phyloP scores from a whole-genome alignment of 2,888 invertebrate genomes.

The Lasioglossum oenotherae region DNA sequence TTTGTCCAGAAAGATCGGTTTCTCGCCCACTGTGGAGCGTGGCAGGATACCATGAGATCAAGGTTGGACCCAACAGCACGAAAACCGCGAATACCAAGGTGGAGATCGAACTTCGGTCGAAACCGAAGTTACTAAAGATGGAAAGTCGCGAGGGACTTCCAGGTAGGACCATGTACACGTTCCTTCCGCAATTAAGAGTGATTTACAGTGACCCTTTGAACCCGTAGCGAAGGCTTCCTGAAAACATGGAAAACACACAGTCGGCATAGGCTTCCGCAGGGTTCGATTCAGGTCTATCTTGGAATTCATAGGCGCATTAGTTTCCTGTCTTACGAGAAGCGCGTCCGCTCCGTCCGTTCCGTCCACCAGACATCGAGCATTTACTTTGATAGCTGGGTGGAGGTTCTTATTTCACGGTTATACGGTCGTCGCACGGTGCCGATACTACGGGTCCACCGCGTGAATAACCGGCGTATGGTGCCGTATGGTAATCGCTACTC shows the following conservation, averaged over 20 bases:
- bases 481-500: conserved; percentile 71
- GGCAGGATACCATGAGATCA: not conserved
- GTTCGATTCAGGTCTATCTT: conserved; percentile 33
- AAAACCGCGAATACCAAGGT: not conserved
- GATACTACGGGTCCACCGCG: conserved; percentile 47
- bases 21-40: too few relatives aligned
- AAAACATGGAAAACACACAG: conserved; percentile 25
- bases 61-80: not conserved
- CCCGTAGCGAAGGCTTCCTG: not conserved
- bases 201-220: conserved; percentile 41
- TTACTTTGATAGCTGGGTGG: conserved; percentile 47
- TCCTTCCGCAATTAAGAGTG: conserved; percentile 37
- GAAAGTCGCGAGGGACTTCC: not conserved
- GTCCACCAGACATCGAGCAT: conserved; percentile 67
- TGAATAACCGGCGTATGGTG: conserved; percentile 54
- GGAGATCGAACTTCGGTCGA: not conserved
- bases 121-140: not conserved
- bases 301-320: conserved; percentile 44
- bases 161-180: conserved; percentile 11
- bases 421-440: conserved; percentile 47
- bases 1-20: too few relatives aligned
- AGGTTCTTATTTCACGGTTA: conserved; percentile 47
- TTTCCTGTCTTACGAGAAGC: conserved; percentile 39
- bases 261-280: not conserved
- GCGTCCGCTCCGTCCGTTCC: conserved; percentile 58